Evolutionary conservation across 2,888 invertebrate species (phyloP), one percentile per base, ranked within the genome.

Genomic region (Zeuzera pyrina): DNA sequence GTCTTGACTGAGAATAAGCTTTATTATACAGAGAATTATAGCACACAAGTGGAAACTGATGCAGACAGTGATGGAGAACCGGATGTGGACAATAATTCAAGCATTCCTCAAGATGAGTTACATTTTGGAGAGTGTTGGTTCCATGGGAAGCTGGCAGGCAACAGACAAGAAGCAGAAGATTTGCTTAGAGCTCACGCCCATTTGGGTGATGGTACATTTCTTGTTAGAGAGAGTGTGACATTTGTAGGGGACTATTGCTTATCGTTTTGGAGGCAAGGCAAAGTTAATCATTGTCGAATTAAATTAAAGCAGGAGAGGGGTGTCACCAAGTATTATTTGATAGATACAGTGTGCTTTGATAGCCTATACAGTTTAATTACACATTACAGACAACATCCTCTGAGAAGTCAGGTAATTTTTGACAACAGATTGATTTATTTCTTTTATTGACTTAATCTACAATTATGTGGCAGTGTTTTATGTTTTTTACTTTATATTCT

Each of bases 201-300:
- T 60, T 83, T 95, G 2, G 95, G 95, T 0, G 95, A 96, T 61
- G 97, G 96, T 0, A 95, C 95, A 0, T 97, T 97, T 65, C 85
- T 97, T 15, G 97, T 98, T 0, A 85, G 97, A 15, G 94, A 95
- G 49, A 96, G 97, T 61, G 95, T 95, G 14, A 97, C 97, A 0
- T 97, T 97, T 72, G 94, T 97, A 0, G 97, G 97, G 0, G 97
- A 97, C 68, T 97, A 96, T 62, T 95, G 96, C 40, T 78, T 98
- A 14, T 97, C 97, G 0, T 97, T 98, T 74, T 95, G 94, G 96
- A 87, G 96, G 8, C 90, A 91, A 49, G 93, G 92, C 24, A 90
- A 90, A 57, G 94, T 94, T 1, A 95, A 95, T 68, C 97, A 97
- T 64, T 97, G 97, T 63, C 87, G 96, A 27, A 97, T 97, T 37